A percentile compares a stretch with the other conserved stretches of the same genome.
Evolutionary conservation across 2,113 vertebrate species (phyloP).

Genomic region (Rhadina sibilatrix): DNA sequence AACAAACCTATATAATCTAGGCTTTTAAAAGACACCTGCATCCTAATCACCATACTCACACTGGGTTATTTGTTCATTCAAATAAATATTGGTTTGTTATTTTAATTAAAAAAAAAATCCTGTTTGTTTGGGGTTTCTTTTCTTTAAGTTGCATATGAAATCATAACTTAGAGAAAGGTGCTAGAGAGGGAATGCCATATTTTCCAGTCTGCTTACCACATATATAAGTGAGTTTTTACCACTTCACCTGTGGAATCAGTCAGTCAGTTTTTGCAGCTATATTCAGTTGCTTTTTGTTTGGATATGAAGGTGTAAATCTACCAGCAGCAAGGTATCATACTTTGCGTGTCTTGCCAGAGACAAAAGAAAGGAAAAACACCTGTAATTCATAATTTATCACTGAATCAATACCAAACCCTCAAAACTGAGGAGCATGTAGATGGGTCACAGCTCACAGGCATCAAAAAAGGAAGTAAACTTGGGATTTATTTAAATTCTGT

Average conservation of each 20-base stretch:
- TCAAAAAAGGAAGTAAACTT: neutral
- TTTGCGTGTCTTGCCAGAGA: neutral
- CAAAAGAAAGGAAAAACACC: neutral
- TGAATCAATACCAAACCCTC: neutral
- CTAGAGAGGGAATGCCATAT: neutral
- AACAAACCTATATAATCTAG: neutral
- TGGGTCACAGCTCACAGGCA: neutral
- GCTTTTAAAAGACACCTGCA: neutral
- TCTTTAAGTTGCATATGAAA: neutral
- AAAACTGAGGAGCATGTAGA: neutral
- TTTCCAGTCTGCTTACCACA: neutral
- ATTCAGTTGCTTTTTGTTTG: neutral
- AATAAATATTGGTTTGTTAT: neutral
- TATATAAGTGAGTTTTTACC: neutral
- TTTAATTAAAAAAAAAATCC: neutral
- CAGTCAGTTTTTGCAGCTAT: neutral
- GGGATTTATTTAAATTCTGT: neutral
- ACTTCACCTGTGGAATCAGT: neutral
- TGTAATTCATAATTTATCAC: neutral
- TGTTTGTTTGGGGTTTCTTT: neutral
- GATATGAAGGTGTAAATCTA: neutral
- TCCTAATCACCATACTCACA: neutral
- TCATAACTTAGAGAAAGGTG: neutral
- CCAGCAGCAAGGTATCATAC: neutral
- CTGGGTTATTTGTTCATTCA: neutral